Conservation (phyloP, 2,113 vertebrate species). For the Paratilapia polleni region DNA sequence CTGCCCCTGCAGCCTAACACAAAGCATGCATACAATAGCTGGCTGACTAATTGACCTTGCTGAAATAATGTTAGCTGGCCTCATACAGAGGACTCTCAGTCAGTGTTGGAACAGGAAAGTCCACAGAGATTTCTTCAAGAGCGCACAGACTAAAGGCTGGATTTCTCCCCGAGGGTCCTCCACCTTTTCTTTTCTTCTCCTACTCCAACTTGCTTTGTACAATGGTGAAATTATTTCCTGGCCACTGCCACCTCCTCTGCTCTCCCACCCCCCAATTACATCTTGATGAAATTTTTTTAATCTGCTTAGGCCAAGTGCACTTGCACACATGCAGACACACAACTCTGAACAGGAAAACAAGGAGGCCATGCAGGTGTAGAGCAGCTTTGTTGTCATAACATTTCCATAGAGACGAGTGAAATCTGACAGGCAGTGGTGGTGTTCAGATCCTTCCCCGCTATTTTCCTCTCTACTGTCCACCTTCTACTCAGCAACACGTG, state of each 20-base stretch:
- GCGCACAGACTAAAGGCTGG: slow-evolving; percentile 41
- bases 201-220: slow-evolving; percentile 37
- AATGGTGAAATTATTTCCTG: slow-evolving; percentile 62
- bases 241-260: slow-evolving; percentile 30
- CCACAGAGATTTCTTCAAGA: slow-evolving; percentile 48
- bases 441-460: background rate
- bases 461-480: slow-evolving; percentile 17
- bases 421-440: slow-evolving; percentile 43
- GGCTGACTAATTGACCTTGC: slow-evolving; percentile 70
- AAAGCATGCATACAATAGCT: slow-evolving; percentile 56
- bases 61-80: slow-evolving; percentile 66
- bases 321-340: slow-evolving; percentile 24
- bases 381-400: slow-evolving; percentile 69
- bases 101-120: slow-evolving; percentile 32
- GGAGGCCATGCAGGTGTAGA: slow-evolving; percentile 60
- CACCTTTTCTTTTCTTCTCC: slow-evolving; percentile 51
- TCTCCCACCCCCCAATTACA: slow-evolving; percentile 58
- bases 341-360: slow-evolving; percentile 14
- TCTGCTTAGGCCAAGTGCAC: slow-evolving; percentile 62
- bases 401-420: slow-evolving; percentile 58
- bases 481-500: background rate
- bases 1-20: slow-evolving; percentile 22
- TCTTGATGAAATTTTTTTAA: slow-evolving; percentile 64
- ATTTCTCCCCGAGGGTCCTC: slow-evolving; percentile 58
- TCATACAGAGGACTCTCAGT: slow-evolving; percentile 46